Conservation (phyloP, 1,140 invertebrate species). For the Dysdera silvatica region DNA sequence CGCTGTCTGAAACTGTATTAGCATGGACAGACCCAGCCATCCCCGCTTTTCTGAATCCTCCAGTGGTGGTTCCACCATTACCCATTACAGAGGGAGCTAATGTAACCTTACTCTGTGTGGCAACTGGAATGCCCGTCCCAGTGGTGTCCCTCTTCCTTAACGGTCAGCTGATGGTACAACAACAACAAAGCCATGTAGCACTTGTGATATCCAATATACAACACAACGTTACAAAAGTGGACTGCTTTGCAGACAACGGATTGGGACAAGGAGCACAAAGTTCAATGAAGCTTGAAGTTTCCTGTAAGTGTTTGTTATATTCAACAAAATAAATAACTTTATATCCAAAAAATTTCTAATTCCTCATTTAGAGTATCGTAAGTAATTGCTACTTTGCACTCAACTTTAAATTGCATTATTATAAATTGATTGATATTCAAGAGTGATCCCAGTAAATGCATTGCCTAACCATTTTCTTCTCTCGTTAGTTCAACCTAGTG, state of each 20-base stretch:
- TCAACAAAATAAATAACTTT: not conserved
- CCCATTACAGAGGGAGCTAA: constrained; percentile 69
- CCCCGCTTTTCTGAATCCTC: constrained; percentile 73
- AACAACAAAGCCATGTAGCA: constrained; percentile 52
- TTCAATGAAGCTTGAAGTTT: constrained; percentile 62
- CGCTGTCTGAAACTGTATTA: constrained; percentile 52
- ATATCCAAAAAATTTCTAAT: too few species aligned
- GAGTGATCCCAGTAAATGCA: not conserved
- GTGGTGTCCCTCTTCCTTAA: constrained; percentile 70
- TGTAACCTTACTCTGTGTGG: constrained; percentile 74
- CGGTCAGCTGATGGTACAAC: constrained; percentile 55
- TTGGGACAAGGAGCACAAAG: constrained; percentile 74
- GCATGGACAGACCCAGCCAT: constrained; percentile 78
- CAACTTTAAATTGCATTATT: not conserved
- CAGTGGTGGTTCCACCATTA: constrained; percentile 69
- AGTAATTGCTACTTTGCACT: not conserved
- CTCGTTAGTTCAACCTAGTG: constrained; percentile 55
- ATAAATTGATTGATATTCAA: not conserved
- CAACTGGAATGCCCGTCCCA: constrained; percentile 69
- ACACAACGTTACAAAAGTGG: constrained; percentile 69
- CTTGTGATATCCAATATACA: constrained; percentile 70
- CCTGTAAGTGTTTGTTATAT: constrained; percentile 54
- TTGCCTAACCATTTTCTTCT: constrained; percentile 7
- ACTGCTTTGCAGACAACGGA: constrained; percentile 75
- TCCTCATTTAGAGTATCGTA: not conserved